Evolutionary conservation across 2,888 invertebrate genomes (phyloP).

Genomic region (Torymus texanus): DNA sequence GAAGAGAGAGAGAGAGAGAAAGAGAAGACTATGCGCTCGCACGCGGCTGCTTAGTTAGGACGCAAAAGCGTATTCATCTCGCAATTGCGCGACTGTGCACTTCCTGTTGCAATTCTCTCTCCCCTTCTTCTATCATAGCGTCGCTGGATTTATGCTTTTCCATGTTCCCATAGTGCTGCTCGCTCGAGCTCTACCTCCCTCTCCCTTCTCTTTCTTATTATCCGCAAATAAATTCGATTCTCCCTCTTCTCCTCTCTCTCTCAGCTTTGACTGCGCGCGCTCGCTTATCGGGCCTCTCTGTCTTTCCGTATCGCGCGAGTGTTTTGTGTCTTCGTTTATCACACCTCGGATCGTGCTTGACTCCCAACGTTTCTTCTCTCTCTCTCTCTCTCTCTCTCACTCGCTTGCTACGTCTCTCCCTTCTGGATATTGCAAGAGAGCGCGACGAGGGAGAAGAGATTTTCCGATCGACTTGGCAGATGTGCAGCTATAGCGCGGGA

Average conservation of each 20-base stretch:
- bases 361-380: background rate
- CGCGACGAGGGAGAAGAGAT: conserved; percentile 19
- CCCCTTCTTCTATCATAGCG: conserved; percentile 6
- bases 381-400: background rate
- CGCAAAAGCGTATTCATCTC: conserved; percentile 39
- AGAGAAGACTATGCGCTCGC: background rate
- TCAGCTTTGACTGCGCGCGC: background rate
- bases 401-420: background rate
- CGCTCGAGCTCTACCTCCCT: background rate
- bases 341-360: conserved; percentile 20
- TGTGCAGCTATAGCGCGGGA: background rate
- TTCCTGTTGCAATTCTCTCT: conserved; percentile 36
- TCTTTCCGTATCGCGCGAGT: conserved; percentile 22
- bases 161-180: conserved; percentile 24
- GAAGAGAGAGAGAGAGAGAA: conserved; percentile 45
- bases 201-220: conserved; percentile 28
- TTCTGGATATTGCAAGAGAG: background rate
- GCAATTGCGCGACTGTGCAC: conserved; percentile 41
- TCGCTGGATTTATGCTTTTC: conserved; percentile 41
- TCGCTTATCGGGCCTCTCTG: conserved; percentile 12
- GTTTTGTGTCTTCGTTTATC: conserved; percentile 46
- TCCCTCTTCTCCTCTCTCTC: background rate
- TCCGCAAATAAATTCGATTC: conserved; percentile 48
- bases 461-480: conserved; percentile 40
- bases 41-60: conserved; percentile 36